Conservation (phyloP, 2,113 vertebrate species). For the Platichthys stellatus region DNA sequence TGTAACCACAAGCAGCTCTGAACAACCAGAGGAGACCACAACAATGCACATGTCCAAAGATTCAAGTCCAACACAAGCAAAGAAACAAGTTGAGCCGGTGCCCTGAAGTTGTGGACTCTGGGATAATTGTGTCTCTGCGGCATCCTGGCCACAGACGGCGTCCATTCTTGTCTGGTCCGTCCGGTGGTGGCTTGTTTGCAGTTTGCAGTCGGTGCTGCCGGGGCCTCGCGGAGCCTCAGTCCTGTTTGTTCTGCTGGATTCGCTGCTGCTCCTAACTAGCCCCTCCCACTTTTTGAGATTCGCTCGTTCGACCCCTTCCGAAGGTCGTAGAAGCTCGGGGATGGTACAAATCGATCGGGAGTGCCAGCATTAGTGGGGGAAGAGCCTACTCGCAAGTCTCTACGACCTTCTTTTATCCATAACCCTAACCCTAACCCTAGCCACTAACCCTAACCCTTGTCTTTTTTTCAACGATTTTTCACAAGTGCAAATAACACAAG, state of each 20-base stretch:
- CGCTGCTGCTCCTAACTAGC: conserved; percentile 86
- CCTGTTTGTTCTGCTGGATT: conserved; percentile 25
- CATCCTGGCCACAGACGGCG: neutral
- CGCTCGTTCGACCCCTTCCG: no score
- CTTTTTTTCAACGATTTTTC: no score
- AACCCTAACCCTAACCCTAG: no score
- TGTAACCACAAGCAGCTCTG: neutral
- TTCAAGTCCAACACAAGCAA: neutral
- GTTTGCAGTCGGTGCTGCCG: neutral
- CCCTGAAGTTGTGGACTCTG: neutral
- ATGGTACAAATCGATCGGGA: no score
- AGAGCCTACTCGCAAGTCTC: no score
- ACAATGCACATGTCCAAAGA: neutral
- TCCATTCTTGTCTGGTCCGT: neutral
- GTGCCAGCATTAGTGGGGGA: no score
- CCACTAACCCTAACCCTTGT: no score
- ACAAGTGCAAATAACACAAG: neutral
- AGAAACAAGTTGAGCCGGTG: neutral
- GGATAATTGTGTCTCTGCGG: neutral
- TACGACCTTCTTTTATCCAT: no score
- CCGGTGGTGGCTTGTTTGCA: neutral
- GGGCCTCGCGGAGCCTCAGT: conserved; percentile 4
- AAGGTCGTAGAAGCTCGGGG: no score
- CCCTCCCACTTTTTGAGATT: no score
- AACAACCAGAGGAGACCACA: neutral